These are phyloP conservation scores for Andrena haemorrhoa DNA, from an alignment of 2,888 invertebrate genomes.

Conservation along the genomic window DNA sequence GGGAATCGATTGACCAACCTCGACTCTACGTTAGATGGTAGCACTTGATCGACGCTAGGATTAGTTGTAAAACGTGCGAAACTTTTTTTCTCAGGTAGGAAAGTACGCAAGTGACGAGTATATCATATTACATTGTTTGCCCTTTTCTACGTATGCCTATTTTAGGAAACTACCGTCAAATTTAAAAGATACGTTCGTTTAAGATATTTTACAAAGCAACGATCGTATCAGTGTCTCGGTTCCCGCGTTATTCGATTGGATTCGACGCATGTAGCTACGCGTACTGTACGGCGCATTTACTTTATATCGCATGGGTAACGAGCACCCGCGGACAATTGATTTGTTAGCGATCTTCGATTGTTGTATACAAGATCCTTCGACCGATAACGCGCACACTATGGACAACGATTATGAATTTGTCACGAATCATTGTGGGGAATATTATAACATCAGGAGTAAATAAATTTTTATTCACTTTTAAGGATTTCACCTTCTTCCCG, in stretches of 20 bases:
- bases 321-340: conserved; percentile 24
- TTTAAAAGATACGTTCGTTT: conserved; percentile 13
- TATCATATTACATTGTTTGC: conserved; percentile 22
- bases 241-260: conserved; percentile 14
- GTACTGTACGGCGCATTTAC: conserved; percentile 20
- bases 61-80: not conserved
- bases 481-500: conserved; percentile 27
- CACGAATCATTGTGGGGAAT: conserved; percentile 54
- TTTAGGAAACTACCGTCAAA: conserved; percentile 37
- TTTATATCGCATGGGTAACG: not conserved
- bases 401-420: conserved; percentile 56
- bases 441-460: conserved; percentile 60
- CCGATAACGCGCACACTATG: conserved; percentile 48
- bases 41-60: not conserved
- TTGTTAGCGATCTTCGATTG: conserved; percentile 42
- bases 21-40: not conserved
- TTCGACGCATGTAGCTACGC: conserved; percentile 12
- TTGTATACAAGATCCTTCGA: conserved; percentile 41
- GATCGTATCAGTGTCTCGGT: conserved; percentile 14
- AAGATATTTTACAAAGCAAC: conserved; percentile 29
- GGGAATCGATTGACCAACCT: conserved; percentile 2
- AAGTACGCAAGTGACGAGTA: conserved; percentile 18
- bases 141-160: conserved; percentile 24
- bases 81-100: conserved; percentile 4
- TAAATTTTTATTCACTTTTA: conserved; percentile 61